A percentile compares a stretch with the other conserved stretches of the same genome.
These are phyloP conservation scores for Herminia tarsipennalis DNA, from an alignment of 2,888 invertebrate genomes.

Conservation along the genomic window DNA sequence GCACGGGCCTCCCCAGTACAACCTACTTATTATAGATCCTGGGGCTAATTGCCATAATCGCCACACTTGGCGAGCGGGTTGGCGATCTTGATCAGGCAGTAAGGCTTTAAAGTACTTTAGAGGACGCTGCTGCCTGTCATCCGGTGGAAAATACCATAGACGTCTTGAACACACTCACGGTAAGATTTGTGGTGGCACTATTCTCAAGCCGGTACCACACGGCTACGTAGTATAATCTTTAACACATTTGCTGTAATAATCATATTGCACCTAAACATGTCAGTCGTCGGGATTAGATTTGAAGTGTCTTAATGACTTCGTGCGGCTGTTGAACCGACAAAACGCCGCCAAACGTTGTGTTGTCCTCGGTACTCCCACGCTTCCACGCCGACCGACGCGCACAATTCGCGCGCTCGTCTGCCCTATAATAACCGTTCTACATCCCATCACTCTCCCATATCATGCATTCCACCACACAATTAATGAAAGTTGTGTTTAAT, in stretches of 20 bases:
- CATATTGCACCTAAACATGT: conserved; percentile 9
- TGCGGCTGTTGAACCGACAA: conserved; percentile 74
- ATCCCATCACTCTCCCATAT: conserved; percentile 45
- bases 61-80: too few species aligned
- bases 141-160: too few species aligned
- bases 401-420: conserved; percentile 25
- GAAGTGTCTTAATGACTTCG: conserved; percentile 42
- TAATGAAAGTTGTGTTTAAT: conserved; percentile 17
- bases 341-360: conserved; percentile 48
- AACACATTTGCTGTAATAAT: conserved; percentile 6
- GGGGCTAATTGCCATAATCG: too few species aligned
- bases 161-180: too few species aligned
- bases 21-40: too few species aligned
- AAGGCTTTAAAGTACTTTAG: too few species aligned
- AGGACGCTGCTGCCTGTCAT: too few species aligned
- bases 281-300: conserved; percentile 20
- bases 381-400: conserved; percentile 36
- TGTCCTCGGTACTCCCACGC: conserved; percentile 68
- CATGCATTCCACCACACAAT: conserved; percentile 39
- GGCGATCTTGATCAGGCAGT: too few species aligned
- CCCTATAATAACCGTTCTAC: conserved; percentile 27
- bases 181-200: too few species aligned
- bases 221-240: neutral
- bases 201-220: too few species aligned
- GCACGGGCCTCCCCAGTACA: too few species aligned